Evolutionary conservation across 1,140 invertebrate genomes (phyloP), one percentile per base, ranked within the genome.

Genomic region (Dufourea novaeangliae): DNA sequence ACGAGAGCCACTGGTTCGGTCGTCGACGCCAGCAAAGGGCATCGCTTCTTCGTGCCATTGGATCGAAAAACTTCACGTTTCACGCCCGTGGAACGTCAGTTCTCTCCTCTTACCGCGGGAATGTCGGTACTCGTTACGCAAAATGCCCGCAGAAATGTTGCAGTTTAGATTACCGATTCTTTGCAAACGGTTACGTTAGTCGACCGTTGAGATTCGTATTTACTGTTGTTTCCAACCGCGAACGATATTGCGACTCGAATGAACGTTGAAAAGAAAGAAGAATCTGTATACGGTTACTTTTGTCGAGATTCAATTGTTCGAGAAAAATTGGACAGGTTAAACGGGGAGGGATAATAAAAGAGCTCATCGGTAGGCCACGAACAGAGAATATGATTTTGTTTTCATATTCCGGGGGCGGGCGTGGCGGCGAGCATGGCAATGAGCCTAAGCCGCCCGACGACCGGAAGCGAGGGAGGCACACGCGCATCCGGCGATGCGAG

Each of bases 361-460:
- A 56, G n/a, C 82, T 78, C 84, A 87, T 88, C 83, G 82, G 82
- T 80, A 87, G 62, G 85, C 84, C 71, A 78, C 78, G 41, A 56
- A 52, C 83, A 71, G 71, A 80, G 85, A 86, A 88, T 88, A 88
- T 88, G 87, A 87, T 88, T 88, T 88, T 64, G 86, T 88, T 88
- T 88, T 88, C 85, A 88, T 88, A 88, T 88, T 87, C 87, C 79
- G 83, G 86, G 86, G 81, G 81, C 81, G 77, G 83, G 34, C 74
- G 74, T 56, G 71, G 41, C 77, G 86, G 75, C 66, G 37, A 61
- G 87, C 83, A 88, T 88, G 59, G 62, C 79, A 88, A 88, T 87
- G 87, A 88, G 84, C 66, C 71, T 52, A 63, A 64, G 67, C 73
- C 29, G 71, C 57, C 80, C 82, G 57, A 79, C 79, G 84, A 73